Conservation (phyloP, 2,888 invertebrate genomes). For the Pasiphila rectangulata region DNA sequence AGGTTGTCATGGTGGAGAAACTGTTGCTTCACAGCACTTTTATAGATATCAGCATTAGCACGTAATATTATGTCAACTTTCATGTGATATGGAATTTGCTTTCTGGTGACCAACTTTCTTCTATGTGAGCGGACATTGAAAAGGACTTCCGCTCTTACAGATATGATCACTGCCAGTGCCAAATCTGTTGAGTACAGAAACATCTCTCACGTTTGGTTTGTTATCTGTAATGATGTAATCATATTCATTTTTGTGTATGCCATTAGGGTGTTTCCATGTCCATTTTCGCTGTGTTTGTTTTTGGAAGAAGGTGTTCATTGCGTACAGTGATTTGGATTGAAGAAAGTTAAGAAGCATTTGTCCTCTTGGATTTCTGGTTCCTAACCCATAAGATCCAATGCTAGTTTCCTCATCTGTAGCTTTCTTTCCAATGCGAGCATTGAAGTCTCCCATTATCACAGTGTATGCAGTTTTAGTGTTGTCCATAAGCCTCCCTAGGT, state of each 20-base stretch:
- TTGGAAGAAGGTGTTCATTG: not conserved
- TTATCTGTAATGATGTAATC: not conserved
- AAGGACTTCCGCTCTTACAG: not conserved
- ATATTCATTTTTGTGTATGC: not conserved
- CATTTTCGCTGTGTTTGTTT: not conserved
- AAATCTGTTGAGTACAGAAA: not conserved
- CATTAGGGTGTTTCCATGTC: not conserved
- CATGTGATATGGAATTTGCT: not conserved
- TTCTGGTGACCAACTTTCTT: not conserved
- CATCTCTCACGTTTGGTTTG: not conserved
- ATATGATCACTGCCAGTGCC: not conserved
- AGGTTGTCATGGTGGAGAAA: not conserved
- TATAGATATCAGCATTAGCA: not conserved
- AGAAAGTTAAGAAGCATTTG: too few species aligned
- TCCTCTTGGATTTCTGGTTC: too few species aligned
- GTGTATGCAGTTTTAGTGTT: too few species aligned
- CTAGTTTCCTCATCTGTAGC: too few species aligned
- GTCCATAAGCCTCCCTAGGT: too few species aligned
- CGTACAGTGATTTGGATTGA: not conserved
- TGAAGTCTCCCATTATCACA: too few species aligned
- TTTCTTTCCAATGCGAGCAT: too few species aligned
- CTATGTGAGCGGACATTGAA: not conserved
- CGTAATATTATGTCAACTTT: not conserved
- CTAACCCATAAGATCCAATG: too few species aligned
- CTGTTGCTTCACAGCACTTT: not conserved